Evolutionary conservation across 1,140 invertebrate genomes (phyloP).

Genomic region (Octopus bimaculoides): DNA sequence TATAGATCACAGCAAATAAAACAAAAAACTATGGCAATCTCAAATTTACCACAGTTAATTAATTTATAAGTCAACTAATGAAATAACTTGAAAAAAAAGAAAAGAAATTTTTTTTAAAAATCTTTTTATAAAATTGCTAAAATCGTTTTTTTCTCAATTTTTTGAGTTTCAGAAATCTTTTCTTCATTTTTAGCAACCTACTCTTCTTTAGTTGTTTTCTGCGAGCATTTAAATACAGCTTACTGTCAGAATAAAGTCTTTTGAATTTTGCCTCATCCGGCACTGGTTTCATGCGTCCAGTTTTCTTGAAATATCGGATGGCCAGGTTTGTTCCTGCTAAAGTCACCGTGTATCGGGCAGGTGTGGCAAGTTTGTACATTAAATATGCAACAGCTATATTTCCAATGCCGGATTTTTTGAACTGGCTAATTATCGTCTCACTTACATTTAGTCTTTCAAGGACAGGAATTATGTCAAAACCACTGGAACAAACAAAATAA

Average conservation of each 20-base stretch:
- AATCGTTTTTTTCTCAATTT: neutral
- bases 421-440: slow-evolving; percentile 72
- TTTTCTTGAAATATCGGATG: slow-evolving; percentile 68
- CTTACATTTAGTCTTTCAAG: slow-evolving; percentile 73
- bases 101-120: too few species aligned
- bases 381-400: slow-evolving; percentile 84
- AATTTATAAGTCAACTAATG: too few species aligned
- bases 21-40: too few species aligned
- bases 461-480: slow-evolving; percentile 78
- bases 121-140: too few species aligned
- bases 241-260: slow-evolving; percentile 55
- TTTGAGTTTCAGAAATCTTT: neutral
- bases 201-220: slow-evolving; percentile 52
- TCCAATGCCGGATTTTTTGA: slow-evolving; percentile 73
- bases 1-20: too few species aligned
- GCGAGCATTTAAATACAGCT: slow-evolving; percentile 64
- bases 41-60: too few species aligned
- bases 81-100: too few species aligned
- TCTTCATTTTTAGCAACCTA: slow-evolving; percentile 3
- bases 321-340: slow-evolving; percentile 73
- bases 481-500: slow-evolving; percentile 62
- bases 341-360: slow-evolving; percentile 85
- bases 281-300: slow-evolving; percentile 70
- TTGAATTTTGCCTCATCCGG: slow-evolving; percentile 59
- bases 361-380: slow-evolving; percentile 88